Percentiles rank a stretch among this genome's conserved stretches.
Conservation (phyloP, 2,888 invertebrate genomes). For the Chelonus formosanus region DNA sequence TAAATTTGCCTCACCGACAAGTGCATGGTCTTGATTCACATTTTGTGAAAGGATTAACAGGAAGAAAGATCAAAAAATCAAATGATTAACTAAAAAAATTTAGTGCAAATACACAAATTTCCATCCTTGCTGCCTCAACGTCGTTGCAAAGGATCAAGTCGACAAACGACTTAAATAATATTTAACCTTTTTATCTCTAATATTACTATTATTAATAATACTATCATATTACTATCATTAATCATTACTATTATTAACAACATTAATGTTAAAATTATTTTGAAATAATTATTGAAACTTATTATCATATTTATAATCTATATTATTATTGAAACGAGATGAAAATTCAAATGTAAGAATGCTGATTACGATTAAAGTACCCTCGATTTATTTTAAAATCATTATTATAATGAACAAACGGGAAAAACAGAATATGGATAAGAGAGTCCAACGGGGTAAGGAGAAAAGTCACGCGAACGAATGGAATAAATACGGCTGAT, state of each 20-base stretch:
- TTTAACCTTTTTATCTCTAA: slow-evolving; percentile 14
- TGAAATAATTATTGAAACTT: no score
- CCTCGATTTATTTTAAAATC: slow-evolving; percentile 1
- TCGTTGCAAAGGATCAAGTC: slow-evolving; percentile 16
- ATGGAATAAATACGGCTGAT: slow-evolving; percentile 37
- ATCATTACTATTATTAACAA: no score
- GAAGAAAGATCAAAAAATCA: slow-evolving; percentile 15
- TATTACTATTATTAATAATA: slow-evolving; percentile 2
- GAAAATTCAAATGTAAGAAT: slow-evolving; percentile 9
- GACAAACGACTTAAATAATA: slow-evolving; percentile 16
- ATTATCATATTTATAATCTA: no score
- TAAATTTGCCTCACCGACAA: slow-evolving; percentile 5
- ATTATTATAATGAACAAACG: slow-evolving; percentile 11
- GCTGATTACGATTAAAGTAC: slow-evolving; percentile 8
- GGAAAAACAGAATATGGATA: slow-evolving; percentile 27
- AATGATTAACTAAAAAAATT: slow-evolving; percentile 2
- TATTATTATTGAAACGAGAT: no score
- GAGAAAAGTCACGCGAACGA: slow-evolving; percentile 33
- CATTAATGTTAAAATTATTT: no score
- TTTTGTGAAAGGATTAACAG: slow-evolving; percentile 14
- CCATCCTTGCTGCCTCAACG: slow-evolving; percentile 24
- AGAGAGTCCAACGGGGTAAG: slow-evolving; percentile 28
- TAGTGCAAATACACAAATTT: slow-evolving; percentile 21
- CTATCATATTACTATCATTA: no score
- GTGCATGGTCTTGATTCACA: slow-evolving; percentile 24